Evolutionary conservation across 2,797 vertebrate genomes (phyloP).

Genomic region (Girardinus metallicus): DNA sequence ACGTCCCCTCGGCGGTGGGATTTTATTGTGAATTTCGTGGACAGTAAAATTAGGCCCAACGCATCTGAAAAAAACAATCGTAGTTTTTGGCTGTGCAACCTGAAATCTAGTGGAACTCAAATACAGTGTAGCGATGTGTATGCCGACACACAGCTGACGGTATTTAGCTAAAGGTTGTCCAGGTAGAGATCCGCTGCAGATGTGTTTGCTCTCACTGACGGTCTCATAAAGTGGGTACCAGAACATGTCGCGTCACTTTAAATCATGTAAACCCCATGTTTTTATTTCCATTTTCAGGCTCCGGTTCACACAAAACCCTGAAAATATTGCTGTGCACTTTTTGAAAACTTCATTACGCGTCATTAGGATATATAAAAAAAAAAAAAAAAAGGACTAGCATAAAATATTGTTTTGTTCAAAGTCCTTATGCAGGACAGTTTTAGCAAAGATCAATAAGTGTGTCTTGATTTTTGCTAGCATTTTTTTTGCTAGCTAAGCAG

Average conservation of each 20-base stretch:
- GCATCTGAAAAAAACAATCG: slow-evolving; percentile 3
- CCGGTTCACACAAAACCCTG: background rate
- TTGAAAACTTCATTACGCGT: background rate
- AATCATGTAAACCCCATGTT: slow-evolving; percentile 9
- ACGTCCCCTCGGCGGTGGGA: background rate
- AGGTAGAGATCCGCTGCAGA: background rate
- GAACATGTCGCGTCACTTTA: slow-evolving; percentile 26
- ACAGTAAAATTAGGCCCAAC: slow-evolving; percentile 5
- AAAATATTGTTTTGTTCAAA: background rate
- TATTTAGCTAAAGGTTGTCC: slow-evolving; percentile 16
- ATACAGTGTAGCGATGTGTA: background rate
- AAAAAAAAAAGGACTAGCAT: background rate
- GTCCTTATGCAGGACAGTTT: background rate
- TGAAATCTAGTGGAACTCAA: slow-evolving; percentile 2
- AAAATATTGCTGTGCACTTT: background rate
- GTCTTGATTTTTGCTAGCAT: too few species aligned
- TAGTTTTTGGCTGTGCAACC: slow-evolving; percentile 1
- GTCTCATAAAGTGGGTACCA: slow-evolving; percentile 19
- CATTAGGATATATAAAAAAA: background rate
- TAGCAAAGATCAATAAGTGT: background rate
- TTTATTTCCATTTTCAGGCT: background rate
- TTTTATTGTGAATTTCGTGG: slow-evolving; percentile 8
- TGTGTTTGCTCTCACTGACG: background rate
- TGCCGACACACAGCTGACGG: slow-evolving; percentile 25
- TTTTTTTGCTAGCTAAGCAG: background rate